Base-by-base conservation (phyloP, 2,888 invertebrate species). In the Masnerella sp. region DNA sequence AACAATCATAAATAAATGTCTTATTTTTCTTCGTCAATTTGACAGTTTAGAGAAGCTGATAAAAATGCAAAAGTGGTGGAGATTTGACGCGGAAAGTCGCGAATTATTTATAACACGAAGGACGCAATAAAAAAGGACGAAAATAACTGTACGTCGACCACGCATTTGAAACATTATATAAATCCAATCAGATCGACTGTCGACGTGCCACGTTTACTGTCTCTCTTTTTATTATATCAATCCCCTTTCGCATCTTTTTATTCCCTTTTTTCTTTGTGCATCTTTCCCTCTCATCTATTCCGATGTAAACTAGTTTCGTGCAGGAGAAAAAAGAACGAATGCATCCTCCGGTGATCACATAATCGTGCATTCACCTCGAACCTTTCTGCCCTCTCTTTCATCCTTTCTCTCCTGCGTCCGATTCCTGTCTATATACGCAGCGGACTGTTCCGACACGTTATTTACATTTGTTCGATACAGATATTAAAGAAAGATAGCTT, bases 321-420 rank as follows among this genome's bases (percentile, higher is more conserved):
- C 70, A 45, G 36, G 65, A 75, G 67, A 64, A 74, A 75, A 72
- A 74, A 81, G 78, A 78, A 74, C 74, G 73, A 79, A 77, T 80
- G 80, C 83, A 82, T 84, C 83, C 83, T 83, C 78, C 79, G 81
- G 80, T 84, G 84, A 84, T 84, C 84, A 83, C 83, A 84, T 84
- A 84, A 84, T 84, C 84, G 84, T 84, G 80, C 84, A 79, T 84
- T 84, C 83, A 84, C 84, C 84, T 80, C 80, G 72, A 79, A 79
- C 75, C 75, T 79, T 72, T 62, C 73, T 71, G 75, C 76, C 75
- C 56, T 75, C 74, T 71, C 49, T 70, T 73, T 65, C 64, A 64
- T 71, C 68, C 76, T 71, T 61, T 78, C 74, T 72, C 69, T 76
- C 67, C 76, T 73, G 68, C 62, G 43, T 67, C 59, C 70, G 54